Percentiles rank a stretch among this genome's conserved stretches.
Evolutionary conservation across 2,113 vertebrate species (phyloP).

Genomic region (Sturnira hondurensis): DNA sequence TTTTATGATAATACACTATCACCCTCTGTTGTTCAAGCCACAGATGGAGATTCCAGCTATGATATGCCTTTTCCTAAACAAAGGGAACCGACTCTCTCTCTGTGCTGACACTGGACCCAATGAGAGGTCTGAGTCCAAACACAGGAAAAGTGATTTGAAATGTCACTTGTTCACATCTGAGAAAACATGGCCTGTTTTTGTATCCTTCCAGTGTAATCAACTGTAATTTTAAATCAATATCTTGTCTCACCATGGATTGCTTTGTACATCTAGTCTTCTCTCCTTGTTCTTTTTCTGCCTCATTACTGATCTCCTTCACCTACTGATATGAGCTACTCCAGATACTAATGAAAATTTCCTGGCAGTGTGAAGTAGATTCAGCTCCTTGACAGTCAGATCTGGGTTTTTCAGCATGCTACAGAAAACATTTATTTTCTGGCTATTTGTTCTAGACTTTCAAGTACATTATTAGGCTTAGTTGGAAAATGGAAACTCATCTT

Average conservation of each 20-base stretch:
- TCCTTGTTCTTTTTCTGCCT: slow-evolving; percentile 52
- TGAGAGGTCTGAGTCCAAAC: slow-evolving; percentile 51
- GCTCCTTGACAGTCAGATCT: slow-evolving; percentile 26
- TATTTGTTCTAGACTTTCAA: slow-evolving; percentile 55
- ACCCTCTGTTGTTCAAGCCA: neutral
- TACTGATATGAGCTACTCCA: slow-evolving; percentile 44
- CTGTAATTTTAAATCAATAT: slow-evolving; percentile 67
- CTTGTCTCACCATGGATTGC: slow-evolving; percentile 32
- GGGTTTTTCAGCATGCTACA: slow-evolving; percentile 15
- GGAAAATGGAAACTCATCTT: neutral
- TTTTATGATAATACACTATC: neutral
- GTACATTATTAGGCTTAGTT: slow-evolving; percentile 33
- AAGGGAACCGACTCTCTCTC: slow-evolving; percentile 17
- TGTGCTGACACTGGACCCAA: neutral
- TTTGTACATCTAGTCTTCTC: slow-evolving; percentile 41
- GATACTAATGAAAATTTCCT: slow-evolving; percentile 47
- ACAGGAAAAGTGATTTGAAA: slow-evolving; percentile 49
- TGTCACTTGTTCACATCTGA: slow-evolving; percentile 47
- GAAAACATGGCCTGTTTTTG: slow-evolving; percentile 35
- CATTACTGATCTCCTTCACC: slow-evolving; percentile 55
- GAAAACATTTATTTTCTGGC: slow-evolving; percentile 39
- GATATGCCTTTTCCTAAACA: neutral
- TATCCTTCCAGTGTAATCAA: slow-evolving; percentile 48
- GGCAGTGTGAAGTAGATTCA: slow-evolving; percentile 19
- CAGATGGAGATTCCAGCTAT: neutral